These are phyloP conservation scores for Drosophila teissieri DNA, from an alignment of 1,140 invertebrate species.

Conservation along the genomic window DNA sequence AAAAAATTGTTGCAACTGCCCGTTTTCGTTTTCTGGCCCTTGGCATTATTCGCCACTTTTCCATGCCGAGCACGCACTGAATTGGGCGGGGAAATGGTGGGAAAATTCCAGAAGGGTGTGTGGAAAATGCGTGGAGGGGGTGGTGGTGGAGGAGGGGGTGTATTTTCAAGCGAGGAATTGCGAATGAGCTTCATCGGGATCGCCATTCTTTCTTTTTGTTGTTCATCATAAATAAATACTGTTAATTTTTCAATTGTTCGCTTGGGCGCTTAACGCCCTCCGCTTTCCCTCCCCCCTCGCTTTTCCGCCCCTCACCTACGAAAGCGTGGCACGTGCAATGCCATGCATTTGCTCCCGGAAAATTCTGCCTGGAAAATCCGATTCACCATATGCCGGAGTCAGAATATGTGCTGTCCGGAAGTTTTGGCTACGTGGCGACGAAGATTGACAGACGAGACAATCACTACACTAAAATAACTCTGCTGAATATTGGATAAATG, in stretches of 20 bases:
- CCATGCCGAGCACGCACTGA: slow-evolving; percentile 66
- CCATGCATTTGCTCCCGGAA: slow-evolving; percentile 40
- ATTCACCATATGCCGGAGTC: slow-evolving; percentile 48
- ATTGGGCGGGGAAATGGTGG: not conserved
- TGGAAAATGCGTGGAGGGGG: slow-evolving; percentile 5
- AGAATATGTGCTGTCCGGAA: slow-evolving; percentile 60
- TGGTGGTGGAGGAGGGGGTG: too few relatives aligned
- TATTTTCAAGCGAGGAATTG: slow-evolving; percentile 13
- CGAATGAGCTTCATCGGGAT: slow-evolving; percentile 9
- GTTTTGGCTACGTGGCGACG: slow-evolving; percentile 59
- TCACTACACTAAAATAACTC: not conserved
- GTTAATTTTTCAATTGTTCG: slow-evolving; percentile 81
- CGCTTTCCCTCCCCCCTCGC: too few relatives aligned
- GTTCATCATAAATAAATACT: slow-evolving; percentile 81
- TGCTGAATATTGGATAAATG: not conserved
- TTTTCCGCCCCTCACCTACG: not conserved
- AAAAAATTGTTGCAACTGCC: slow-evolving; percentile 69
- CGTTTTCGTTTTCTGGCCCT: slow-evolving; percentile 40
- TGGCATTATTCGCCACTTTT: slow-evolving; percentile 58
- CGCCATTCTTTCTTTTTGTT: slow-evolving; percentile 17
- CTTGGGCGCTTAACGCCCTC: slow-evolving; percentile 61
- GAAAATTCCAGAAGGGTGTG: not conserved
- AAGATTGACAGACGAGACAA: slow-evolving; percentile 60
- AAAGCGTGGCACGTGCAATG: slow-evolving; percentile 43
- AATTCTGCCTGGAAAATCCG: slow-evolving; percentile 13